Percentiles rank a stretch among this genome's conserved stretches.
Evolutionary conservation across 2,797 vertebrate species (phyloP).

Genomic region (Anabas testudineus): DNA sequence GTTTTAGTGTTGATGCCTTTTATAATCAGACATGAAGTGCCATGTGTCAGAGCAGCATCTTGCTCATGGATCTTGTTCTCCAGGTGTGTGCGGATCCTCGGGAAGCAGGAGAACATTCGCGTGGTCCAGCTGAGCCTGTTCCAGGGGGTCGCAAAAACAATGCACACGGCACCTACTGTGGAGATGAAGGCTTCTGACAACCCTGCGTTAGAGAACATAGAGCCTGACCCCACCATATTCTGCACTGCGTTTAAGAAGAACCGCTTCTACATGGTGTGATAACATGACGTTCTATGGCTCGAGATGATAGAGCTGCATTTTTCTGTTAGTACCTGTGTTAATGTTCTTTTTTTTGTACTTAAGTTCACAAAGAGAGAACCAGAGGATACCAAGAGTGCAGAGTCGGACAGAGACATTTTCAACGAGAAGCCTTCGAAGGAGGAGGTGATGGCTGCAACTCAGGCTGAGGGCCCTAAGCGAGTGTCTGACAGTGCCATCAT

Average conservation of each 20-base stretch:
- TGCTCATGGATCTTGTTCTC: constrained; percentile 3
- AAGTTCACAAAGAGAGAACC: constrained; percentile 98
- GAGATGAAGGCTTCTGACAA: constrained; percentile 99
- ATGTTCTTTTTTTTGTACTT: background rate
- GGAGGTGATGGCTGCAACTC: constrained; percentile 99
- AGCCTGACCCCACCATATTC: constrained; percentile 94
- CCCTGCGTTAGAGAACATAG: constrained; percentile 91
- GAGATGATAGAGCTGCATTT: no score
- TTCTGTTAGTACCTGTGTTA: no score
- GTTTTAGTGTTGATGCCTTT: no score
- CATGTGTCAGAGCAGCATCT: background rate
- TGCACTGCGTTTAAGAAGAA: constrained; percentile 99
- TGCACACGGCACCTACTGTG: constrained; percentile 90
- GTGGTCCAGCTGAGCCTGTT: constrained; percentile 94
- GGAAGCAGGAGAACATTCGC: constrained; percentile 97
- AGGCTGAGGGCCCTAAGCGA: constrained; percentile 97
- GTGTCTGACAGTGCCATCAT: constrained; percentile 98
- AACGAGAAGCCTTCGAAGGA: constrained; percentile 99
- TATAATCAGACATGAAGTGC: no score
- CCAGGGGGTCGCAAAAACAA: constrained; percentile 92
- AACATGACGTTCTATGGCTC: rapidly evolving
- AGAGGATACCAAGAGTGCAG: constrained; percentile 97
- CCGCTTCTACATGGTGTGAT: constrained; percentile 94
- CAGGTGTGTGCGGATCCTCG: constrained; percentile 96
- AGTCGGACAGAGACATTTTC: constrained; percentile 98